Percentiles rank a stretch among this genome's conserved stretches.
Conservation (phyloP, 1,140 invertebrate species). For the Plectus sambesii region DNA sequence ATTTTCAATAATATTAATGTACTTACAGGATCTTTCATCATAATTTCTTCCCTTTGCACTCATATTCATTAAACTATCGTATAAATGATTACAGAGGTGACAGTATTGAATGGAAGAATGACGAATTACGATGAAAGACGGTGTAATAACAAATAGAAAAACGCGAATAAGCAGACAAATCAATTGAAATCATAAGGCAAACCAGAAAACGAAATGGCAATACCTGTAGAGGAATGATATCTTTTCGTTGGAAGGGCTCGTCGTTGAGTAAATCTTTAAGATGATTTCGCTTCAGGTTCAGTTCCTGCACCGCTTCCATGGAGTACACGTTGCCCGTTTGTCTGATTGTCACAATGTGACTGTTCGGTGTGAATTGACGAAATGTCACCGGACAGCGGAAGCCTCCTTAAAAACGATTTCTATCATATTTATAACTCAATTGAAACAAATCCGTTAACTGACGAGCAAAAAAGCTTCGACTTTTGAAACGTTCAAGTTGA, state of each 20-base stretch:
- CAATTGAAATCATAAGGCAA: not conserved
- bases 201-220: slow-evolving; percentile 8
- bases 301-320: slow-evolving; percentile 85
- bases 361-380: slow-evolving; percentile 85
- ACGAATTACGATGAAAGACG: too few relatives aligned
- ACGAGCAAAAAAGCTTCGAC: slow-evolving; percentile 17
- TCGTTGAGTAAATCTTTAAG: slow-evolving; percentile 88
- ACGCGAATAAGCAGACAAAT: slow-evolving; percentile 7
- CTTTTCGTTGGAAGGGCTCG: slow-evolving; percentile 70
- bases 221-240: slow-evolving; percentile 79
- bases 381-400: slow-evolving; percentile 91
- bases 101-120: too few relatives aligned
- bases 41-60: slow-evolving; percentile 1
- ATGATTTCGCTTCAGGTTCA: slow-evolving; percentile 86
- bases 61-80: too few relatives aligned
- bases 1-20: slow-evolving; percentile 1
- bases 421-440: slow-evolving; percentile 21
- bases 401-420: slow-evolving; percentile 47
- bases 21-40: slow-evolving; percentile 4
- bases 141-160: too few relatives aligned
- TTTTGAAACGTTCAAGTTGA: slow-evolving; percentile 1
- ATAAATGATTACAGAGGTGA: too few relatives aligned
- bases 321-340: slow-evolving; percentile 91
- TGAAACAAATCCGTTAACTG: slow-evolving; percentile 23
- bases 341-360: slow-evolving; percentile 79